Evolutionary conservation across 2,113 vertebrate genomes (phyloP), one percentile per base, ranked within the genome.

Genomic region (Brachionichthys hirsutus): DNA sequence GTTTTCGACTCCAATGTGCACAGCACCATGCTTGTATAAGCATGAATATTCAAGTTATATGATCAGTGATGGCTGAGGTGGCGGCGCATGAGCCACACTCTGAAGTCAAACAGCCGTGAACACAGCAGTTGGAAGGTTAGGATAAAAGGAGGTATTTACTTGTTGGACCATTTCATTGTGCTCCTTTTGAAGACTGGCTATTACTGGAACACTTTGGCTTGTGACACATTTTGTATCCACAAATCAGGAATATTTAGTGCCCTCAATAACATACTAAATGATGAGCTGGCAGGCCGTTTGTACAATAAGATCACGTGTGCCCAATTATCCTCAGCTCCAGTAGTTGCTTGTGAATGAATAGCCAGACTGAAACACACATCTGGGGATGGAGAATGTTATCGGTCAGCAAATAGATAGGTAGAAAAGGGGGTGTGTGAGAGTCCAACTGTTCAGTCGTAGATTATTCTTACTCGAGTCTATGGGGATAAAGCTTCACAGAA

Each of bases 261-360:
- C 61, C 51, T 55, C 53, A 67, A 61, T 56, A 77, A 64, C 64
- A 56, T 49, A 70, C 57, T 52, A 38, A 55, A 54, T 64, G 41
- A 54, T 53, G 66, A 76, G 65, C 62, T 38, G 45, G 34, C 61
- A 35, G 70, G 59, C 73, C 64, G 56, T 45, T 52, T 67, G 70
- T 52, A 81, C 67, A 62, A 55, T 54, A 80, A 65, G 17, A 36
- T 64, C 70, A 83, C 68, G 76, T 70, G 71, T 63, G 77, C 52
- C 42, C 80, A 72, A 77, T 83, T 82, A 82, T 84, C 82, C 80
- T 80, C 55, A 77, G 70, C 47, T 61, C 52, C 12, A 2, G 49
- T 30, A 38, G 53, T 67, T 67, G 60, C 47, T 67, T 60, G 55
- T 62, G 50, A 73, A 70, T 57, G 41, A 70, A 70, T 34, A 62